Evolutionary conservation across 2,797 vertebrate genomes (phyloP), one percentile per base, ranked within the genome.

Genomic region (Hirundo rustica): DNA sequence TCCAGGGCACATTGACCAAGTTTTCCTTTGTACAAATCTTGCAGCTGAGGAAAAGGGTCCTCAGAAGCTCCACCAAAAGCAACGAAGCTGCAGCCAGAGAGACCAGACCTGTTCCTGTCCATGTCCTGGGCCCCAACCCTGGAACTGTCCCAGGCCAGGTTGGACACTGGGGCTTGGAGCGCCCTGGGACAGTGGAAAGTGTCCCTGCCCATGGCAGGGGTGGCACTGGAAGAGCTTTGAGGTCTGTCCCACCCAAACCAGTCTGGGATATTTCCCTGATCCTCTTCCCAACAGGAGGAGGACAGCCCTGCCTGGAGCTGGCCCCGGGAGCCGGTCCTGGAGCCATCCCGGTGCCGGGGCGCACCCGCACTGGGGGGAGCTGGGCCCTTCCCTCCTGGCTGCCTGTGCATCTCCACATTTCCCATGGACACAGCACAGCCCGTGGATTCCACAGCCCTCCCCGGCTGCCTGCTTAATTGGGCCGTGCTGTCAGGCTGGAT

Each of bases 401-500:
- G 3, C 14, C 16, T 27, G 54, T 38, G 54, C 5, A 1, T 61
- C 64, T 58, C 80, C n/a, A 2, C 47, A 13, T 5, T 44, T 23
- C 76, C 58, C 76, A 45, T 0, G 50, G 77, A 14, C 66, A 8
- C 26, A 2, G 2, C 0, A 1, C 40, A 38, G 81, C 45, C 30
- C 38, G 13, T 1, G 85, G 73, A 38, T n/a, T 8, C 66, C 83
- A 16, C 20, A 90, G 25, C 50, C 73, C 27, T 30, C 40, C 78
- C 75, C 88, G 53, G 83, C 66, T 78, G 64, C 85, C 72, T 23
- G 22, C 23, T 73, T 93, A 96, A 93, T 70, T 87, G 95, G 83
- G 77, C 58, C 13, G 16, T 42, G 83, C 94, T 96, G 95, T 93
- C 94, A 91, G 86, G 36, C 18, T n/a, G 51, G 40, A 96, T 96